Evolutionary conservation across 2,888 invertebrate species (phyloP), one percentile per base, ranked within the genome.

Genomic region (Epinotia nisella): DNA sequence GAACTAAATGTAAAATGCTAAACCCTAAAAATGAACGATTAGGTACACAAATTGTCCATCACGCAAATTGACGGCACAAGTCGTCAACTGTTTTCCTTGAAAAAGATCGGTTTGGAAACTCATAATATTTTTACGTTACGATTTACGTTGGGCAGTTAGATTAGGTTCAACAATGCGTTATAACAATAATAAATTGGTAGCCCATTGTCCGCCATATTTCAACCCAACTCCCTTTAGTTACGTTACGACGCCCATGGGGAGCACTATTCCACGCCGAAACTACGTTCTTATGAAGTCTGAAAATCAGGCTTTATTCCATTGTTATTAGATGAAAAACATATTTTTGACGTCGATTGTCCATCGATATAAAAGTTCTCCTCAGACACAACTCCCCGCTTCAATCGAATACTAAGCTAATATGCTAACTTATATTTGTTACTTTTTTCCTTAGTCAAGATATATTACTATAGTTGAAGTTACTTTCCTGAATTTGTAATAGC

Each of bases 201-300:
- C 7, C 56, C 24, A 66, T 66, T n/a, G 55, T n/a, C n/a, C 66
- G 21, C 39, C 55, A 56, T 66, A 66, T 66, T 66, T 66, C 66
- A 41, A 55, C 19, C 65, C 53, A 4, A 53, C 55, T 55, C 55
- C 66, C 39, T 55, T 21, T 15, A 39, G 59, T 58, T 58, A 24
- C 10, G 21, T 56, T 66, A 66, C 55, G 39, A 56, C 66, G 56
- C 66, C 66, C 66, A 41, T 11, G 66, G 66, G 66, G 21, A n/a
- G 29, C 29, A 24, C 55, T 19, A 35, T 41, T 19, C 21, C 15
- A 2, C 29, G 58, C n/a, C 58, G 53, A 41, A 66, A 55, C 65
- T 66, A 56, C 65, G 15, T 29, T 66, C 55, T 66, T 55, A 66
- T 66, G 39, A 53, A 10, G 39, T 56, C 24, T 21, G 35, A 21